Percentiles rank a stretch among this genome's conserved stretches.
phyloP scores from a whole-genome alignment of 2,113 vertebrate genomes.

The Antigone vipio region DNA sequence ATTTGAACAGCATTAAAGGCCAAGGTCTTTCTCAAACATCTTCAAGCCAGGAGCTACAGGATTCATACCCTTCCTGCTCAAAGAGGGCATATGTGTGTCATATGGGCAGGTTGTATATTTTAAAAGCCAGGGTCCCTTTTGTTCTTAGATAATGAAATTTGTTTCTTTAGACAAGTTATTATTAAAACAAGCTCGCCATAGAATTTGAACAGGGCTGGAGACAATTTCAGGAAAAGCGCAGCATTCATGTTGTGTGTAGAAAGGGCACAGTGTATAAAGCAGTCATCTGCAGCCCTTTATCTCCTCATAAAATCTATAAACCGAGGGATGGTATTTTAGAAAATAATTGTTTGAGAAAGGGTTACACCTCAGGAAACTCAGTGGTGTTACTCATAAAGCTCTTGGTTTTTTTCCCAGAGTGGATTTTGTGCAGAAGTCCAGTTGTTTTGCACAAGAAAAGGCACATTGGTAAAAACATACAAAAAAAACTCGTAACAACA shows the following conservation, averaged over 20 bases:
- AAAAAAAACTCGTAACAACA: not conserved
- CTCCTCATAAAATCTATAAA: constrained; percentile 29
- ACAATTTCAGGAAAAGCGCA: constrained; percentile 59
- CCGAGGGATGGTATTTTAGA: not conserved
- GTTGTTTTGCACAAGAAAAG: not conserved
- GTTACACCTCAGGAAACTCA: constrained; percentile 35
- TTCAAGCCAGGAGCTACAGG: not conserved
- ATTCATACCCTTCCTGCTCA: constrained; percentile 8
- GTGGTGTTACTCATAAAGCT: not conserved
- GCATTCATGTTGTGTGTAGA: not conserved
- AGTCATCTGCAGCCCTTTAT: not conserved
- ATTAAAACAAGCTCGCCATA: constrained; percentile 13
- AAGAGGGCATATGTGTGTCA: not conserved
- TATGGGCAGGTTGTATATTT: not conserved
- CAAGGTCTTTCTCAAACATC: not conserved
- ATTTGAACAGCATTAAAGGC: not conserved
- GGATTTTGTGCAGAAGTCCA: not conserved
- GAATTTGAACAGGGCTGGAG: not conserved
- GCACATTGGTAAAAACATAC: not conserved
- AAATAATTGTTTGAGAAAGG: not conserved
- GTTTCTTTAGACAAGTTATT: constrained; percentile 31
- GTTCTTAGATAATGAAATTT: constrained; percentile 12
- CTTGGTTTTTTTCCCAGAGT: not conserved
- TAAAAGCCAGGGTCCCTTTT: constrained; percentile 1
- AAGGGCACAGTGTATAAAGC: not conserved